phyloP scores from a whole-genome alignment of 53 echinoderm and acorn worm genomes.

The Echinarachnius parma region DNA sequence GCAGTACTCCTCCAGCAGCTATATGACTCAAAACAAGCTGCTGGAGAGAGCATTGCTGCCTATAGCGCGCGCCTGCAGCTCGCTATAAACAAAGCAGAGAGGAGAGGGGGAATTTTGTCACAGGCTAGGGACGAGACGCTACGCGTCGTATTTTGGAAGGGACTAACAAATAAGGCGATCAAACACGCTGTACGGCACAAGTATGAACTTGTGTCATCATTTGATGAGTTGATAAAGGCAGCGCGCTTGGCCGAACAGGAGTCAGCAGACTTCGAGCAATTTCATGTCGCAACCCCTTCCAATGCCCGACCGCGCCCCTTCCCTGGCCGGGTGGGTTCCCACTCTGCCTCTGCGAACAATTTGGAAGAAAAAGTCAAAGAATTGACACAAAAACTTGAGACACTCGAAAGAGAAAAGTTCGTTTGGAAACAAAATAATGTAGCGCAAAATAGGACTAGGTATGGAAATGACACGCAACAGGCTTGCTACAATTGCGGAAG shows the following conservation, averaged over 20 bases:
- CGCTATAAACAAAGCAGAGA: constrained; percentile 10
- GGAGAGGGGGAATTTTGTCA: constrained; percentile 22
- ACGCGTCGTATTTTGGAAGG: constrained; percentile 45
- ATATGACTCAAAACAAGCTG: constrained; percentile 33
- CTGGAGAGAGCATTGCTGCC: too few species aligned
- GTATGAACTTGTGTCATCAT: constrained; percentile 12
- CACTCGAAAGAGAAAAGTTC: neutral
- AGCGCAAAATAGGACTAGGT: too few species aligned
- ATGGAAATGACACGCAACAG: neutral
- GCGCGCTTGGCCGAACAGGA: constrained; percentile 46
- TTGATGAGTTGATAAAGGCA: constrained; percentile 23
- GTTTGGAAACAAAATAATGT: too few species aligned
- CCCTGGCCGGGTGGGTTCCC: too few species aligned
- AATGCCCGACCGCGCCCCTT: too few species aligned
- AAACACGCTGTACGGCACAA: constrained; percentile 43
- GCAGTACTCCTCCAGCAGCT: constrained; percentile 44
- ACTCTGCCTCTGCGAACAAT: neutral
- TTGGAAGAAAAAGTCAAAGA: neutral
- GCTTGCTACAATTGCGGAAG: constrained; percentile 31
- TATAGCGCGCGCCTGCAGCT: constrained; percentile 36
- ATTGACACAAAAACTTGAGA: neutral
- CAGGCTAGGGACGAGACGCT: constrained; percentile 36
- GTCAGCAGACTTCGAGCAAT: constrained; percentile 9
- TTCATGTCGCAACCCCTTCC: too few species aligned
- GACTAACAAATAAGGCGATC: constrained; percentile 9